Percentiles rank a stretch among this genome's conserved stretches.
Evolutionary conservation across 1,140 invertebrate species (phyloP).

Genomic region (Pissodes strobi): DNA sequence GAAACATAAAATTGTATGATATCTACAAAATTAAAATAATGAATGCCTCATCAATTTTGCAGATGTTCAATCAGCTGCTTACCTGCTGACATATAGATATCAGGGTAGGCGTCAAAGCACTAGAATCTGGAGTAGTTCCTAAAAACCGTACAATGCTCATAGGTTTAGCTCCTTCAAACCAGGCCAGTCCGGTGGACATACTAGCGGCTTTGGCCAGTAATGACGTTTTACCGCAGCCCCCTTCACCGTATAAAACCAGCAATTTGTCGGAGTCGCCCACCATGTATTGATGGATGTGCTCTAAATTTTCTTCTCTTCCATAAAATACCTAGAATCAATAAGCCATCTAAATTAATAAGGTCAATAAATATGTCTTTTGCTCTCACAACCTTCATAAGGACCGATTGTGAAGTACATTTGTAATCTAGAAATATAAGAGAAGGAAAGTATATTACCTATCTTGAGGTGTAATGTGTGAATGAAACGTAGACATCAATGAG

Average conservation of each 20-base stretch:
- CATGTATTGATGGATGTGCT: conserved; percentile 85
- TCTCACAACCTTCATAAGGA: too few relatives aligned
- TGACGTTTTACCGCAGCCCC: conserved; percentile 96
- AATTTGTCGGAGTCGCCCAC: conserved; percentile 83
- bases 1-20: conserved; percentile 91
- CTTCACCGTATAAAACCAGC: conserved; percentile 92
- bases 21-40: conserved; percentile 79
- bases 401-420: too few relatives aligned
- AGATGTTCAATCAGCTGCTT: conserved; percentile 7
- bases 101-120: conserved; percentile 89
- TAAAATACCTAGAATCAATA: conserved; percentile 78
- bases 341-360: background rate
- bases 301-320: conserved; percentile 86
- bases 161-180: conserved; percentile 77
- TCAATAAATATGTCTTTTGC: background rate
- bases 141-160: conserved; percentile 91
- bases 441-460: too few relatives aligned
- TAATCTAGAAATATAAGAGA: too few relatives aligned
- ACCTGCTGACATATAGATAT: conserved; percentile 95
- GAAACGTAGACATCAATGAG: too few relatives aligned
- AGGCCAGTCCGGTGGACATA: conserved; percentile 68
- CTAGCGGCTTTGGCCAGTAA: conserved; percentile 91
- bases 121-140: conserved; percentile 96
- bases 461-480: too few relatives aligned
- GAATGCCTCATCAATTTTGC: too few relatives aligned